Conservation (phyloP, 2,113 vertebrate species). For the Pangasianodon gigas region DNA sequence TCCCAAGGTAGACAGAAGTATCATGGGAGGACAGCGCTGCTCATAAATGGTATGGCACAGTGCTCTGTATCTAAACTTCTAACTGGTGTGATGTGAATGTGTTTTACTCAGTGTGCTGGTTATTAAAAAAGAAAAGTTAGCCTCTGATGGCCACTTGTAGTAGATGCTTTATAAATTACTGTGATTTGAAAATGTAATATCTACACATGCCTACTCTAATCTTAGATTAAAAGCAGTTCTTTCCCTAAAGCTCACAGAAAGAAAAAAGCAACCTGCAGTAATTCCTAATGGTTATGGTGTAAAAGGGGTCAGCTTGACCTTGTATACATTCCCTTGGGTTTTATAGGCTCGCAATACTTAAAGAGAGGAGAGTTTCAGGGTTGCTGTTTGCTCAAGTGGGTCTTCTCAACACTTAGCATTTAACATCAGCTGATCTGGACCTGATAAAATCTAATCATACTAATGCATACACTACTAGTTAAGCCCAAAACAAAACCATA, state of each 20-base stretch:
- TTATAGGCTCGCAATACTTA: conserved; percentile 57
- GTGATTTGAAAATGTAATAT: not conserved
- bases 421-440: conserved; percentile 24
- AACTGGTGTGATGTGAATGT: not conserved
- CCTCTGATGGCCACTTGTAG: not conserved
- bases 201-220: not conserved
- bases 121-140: not conserved
- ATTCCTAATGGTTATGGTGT: conserved; percentile 59
- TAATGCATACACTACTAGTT: not conserved
- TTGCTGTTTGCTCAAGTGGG: conserved; percentile 48
- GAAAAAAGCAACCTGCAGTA: conserved; percentile 47
- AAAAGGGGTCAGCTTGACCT: conserved; percentile 48
- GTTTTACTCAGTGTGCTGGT: not conserved
- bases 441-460: not conserved
- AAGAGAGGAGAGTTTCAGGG: conserved; percentile 29
- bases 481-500: not conserved
- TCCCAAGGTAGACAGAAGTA: not conserved
- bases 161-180: conserved; percentile 34
- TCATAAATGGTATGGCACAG: not conserved
- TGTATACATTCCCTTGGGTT: conserved; percentile 29
- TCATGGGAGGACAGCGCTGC: not conserved
- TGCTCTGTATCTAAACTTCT: not conserved
- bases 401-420: conserved; percentile 48
- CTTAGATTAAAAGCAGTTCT: conserved; percentile 41
- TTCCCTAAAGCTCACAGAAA: conserved; percentile 39